Conservation (phyloP, 2,888 invertebrate genomes). For the Isotomurus palustris region DNA sequence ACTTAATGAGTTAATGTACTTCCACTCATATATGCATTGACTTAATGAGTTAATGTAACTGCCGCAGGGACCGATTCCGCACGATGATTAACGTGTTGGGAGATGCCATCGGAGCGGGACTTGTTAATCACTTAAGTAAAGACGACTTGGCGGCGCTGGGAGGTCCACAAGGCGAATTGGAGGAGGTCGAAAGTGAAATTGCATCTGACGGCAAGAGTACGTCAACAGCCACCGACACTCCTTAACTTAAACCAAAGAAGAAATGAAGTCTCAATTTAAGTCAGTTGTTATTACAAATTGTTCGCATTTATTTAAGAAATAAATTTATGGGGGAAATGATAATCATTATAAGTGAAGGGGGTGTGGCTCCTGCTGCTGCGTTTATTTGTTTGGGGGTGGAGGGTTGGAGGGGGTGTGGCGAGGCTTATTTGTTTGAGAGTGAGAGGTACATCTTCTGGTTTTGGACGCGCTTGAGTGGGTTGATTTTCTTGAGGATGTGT, state of each 20-base stretch:
- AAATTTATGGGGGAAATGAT: background rate
- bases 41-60: background rate
- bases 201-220: background rate
- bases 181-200: background rate
- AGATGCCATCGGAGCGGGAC: constrained; percentile 57
- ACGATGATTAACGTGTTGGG: constrained; percentile 58
- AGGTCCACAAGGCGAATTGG: background rate
- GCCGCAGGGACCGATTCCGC: constrained; percentile 48
- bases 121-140: constrained; percentile 53
- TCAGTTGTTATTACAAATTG: too few relatives aligned
- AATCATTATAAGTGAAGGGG: background rate
- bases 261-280: too few relatives aligned
- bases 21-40: background rate
- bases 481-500: constrained; percentile 87
- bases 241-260: too few relatives aligned
- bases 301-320: too few relatives aligned
- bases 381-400: too few relatives aligned
- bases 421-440: too few relatives aligned
- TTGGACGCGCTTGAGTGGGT: constrained; percentile 84
- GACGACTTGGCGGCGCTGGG: constrained; percentile 46
- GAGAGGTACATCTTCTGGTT: constrained; percentile 91
- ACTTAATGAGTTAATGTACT: background rate
- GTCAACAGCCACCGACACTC: too few relatives aligned
- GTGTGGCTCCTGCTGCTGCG: too few relatives aligned
- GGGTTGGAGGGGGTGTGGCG: too few relatives aligned